Evolutionary conservation across 2,113 vertebrate genomes (phyloP).

Genomic region (Spheniscus mendiculus): DNA sequence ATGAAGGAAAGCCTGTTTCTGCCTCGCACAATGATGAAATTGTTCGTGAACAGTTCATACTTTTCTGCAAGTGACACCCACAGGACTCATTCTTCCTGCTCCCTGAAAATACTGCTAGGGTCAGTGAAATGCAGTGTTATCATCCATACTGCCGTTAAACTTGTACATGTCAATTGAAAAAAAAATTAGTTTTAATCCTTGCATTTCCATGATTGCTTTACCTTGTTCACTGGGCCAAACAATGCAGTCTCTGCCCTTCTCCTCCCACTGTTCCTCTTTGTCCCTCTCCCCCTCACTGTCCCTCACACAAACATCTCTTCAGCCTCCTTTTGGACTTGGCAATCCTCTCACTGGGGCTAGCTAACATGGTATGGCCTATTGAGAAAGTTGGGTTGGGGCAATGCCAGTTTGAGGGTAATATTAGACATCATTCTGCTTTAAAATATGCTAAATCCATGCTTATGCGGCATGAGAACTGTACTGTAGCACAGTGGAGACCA

Average conservation of each 20-base stretch:
- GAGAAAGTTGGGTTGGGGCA: not conserved
- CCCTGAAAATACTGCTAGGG: not conserved
- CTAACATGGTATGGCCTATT: not conserved
- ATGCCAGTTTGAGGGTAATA: not conserved
- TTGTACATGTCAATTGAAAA: not conserved
- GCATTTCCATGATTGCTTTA: not conserved
- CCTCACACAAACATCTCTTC: not conserved
- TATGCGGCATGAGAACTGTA: not conserved
- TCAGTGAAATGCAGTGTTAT: not conserved
- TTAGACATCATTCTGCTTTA: constrained; percentile 9
- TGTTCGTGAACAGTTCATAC: not conserved
- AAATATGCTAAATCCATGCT: constrained; percentile 38
- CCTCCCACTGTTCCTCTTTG: not conserved
- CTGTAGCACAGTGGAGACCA: not conserved
- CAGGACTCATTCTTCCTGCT: not conserved
- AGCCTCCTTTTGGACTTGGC: not conserved
- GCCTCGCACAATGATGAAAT: not conserved
- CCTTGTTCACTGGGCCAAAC: not conserved
- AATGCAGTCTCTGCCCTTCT: not conserved
- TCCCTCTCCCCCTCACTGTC: not conserved
- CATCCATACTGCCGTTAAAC: not conserved
- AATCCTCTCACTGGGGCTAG: not conserved
- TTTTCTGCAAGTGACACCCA: not conserved
- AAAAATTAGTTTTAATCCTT: not conserved
- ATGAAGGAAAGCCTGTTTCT: constrained; percentile 26